Evolutionary conservation across 2,888 invertebrate genomes (phyloP).

Genomic region (Toxonevra muliebris): DNA sequence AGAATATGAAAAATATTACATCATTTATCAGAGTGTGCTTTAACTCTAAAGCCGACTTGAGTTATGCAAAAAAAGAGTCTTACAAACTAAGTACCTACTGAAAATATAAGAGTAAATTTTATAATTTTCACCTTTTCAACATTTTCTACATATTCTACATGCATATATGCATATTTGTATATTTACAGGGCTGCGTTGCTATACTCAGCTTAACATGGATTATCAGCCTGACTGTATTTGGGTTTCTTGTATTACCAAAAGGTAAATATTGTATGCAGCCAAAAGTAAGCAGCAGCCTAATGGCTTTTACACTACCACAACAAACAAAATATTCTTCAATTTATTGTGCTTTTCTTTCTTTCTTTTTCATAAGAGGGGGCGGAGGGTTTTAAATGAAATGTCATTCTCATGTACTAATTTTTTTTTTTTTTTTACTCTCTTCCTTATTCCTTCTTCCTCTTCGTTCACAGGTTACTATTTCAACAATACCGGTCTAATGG

Average conservation of each 20-base stretch:
- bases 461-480: constrained; percentile 77
- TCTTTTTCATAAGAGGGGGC: neutral
- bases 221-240: constrained; percentile 83
- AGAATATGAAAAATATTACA: no score
- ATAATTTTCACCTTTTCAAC: neutral
- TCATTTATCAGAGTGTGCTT: no score
- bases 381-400: neutral
- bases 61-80: no score
- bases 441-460: constrained; percentile 7
- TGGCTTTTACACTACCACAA: neutral
- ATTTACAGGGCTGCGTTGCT: constrained; percentile 80
- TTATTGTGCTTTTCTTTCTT: neutral
- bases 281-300: neutral
- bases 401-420: neutral
- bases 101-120: no score
- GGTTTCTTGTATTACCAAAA: constrained; percentile 81
- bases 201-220: constrained; percentile 88
- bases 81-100: no score
- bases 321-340: neutral
- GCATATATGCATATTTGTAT: neutral
- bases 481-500: constrained; percentile 84
- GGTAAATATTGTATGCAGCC: constrained; percentile 63
- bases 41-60: no score
- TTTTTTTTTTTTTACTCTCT: neutral
- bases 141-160: neutral